phyloP scores from a whole-genome alignment of 2,797 vertebrate genomes.

The Rallus crepitans region DNA sequence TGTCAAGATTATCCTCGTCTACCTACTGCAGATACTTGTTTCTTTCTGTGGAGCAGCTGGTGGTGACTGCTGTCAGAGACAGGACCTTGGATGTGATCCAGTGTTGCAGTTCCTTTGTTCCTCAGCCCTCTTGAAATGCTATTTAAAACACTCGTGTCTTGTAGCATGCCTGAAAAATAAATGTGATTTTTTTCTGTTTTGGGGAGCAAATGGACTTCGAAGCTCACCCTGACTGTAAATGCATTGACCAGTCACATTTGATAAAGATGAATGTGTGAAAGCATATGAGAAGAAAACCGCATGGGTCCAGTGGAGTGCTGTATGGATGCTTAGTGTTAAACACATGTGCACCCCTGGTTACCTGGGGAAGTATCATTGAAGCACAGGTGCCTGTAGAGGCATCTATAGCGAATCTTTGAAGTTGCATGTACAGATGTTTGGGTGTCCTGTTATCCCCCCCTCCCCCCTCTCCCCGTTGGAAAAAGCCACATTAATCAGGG shows the following conservation, averaged over 20 bases:
- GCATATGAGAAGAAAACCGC: background rate
- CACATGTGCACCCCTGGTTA: background rate
- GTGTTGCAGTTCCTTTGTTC: slow-evolving; percentile 55
- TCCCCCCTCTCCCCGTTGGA: background rate
- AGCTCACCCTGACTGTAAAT: background rate
- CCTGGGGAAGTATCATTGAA: background rate
- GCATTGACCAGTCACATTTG: background rate
- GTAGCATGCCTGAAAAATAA: background rate
- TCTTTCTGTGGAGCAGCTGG: slow-evolving; percentile 56
- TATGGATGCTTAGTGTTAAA: background rate
- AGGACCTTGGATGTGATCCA: slow-evolving; percentile 53
- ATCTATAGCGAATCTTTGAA: background rate
- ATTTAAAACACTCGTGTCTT: slow-evolving; percentile 13
- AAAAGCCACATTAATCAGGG: accelerated
- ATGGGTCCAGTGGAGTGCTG: background rate
- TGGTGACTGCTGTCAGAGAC: slow-evolving; percentile 50
- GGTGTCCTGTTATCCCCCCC: background rate
- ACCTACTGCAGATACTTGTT: slow-evolving; percentile 27
- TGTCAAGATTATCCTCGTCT: background rate
- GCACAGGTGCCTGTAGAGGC: background rate
- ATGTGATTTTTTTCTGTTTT: background rate
- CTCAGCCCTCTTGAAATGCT: background rate
- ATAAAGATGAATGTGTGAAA: background rate
- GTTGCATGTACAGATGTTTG: accelerated
- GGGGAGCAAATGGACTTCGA: background rate